Percentiles rank a stretch among this genome's conserved stretches.
Conservation (phyloP, 1,140 invertebrate species). For the Scaptomyza pallida region DNA sequence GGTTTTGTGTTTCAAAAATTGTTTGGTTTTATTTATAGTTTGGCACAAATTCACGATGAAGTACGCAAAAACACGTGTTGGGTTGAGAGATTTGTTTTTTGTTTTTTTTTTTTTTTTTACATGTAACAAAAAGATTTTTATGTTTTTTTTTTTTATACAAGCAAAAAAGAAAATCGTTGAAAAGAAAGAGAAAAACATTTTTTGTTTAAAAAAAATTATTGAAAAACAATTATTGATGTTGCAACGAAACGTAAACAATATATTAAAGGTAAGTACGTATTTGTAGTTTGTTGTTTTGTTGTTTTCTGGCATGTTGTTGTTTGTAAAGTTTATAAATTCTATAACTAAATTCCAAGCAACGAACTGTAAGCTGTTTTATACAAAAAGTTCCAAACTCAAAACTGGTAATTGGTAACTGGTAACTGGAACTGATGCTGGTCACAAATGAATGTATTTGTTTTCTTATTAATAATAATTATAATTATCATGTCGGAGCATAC, state of each 20-base stretch:
- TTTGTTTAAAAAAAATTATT: slow-evolving; percentile 77
- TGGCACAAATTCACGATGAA: slow-evolving; percentile 50
- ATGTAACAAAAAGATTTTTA: slow-evolving; percentile 53
- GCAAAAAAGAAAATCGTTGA: slow-evolving; percentile 75
- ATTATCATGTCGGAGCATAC: slow-evolving; percentile 30
- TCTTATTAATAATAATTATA: not conserved
- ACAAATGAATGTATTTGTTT: slow-evolving; percentile 57
- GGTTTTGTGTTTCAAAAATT: slow-evolving; percentile 79
- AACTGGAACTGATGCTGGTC: slow-evolving; percentile 48
- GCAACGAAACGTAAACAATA: slow-evolving; percentile 70
- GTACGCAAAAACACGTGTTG: slow-evolving; percentile 55
- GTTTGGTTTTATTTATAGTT: slow-evolving; percentile 50
- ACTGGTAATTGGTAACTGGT: slow-evolving; percentile 16
- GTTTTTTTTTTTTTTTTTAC: slow-evolving; percentile 35
- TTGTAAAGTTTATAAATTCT: slow-evolving; percentile 40
- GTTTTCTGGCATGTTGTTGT: slow-evolving; percentile 67
- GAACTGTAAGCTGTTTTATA: slow-evolving; percentile 65
- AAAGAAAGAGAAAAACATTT: slow-evolving; percentile 78
- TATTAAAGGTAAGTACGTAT: slow-evolving; percentile 73
- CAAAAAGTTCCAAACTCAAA: slow-evolving; percentile 49
- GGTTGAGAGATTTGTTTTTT: slow-evolving; percentile 46
- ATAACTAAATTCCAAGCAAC: slow-evolving; percentile 77
- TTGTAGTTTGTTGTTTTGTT: slow-evolving; percentile 69
- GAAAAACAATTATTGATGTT: slow-evolving; percentile 60
- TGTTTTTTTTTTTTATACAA: slow-evolving; percentile 58